Conservation (phyloP, 1,140 invertebrate species). For the Microplitis mediator region DNA sequence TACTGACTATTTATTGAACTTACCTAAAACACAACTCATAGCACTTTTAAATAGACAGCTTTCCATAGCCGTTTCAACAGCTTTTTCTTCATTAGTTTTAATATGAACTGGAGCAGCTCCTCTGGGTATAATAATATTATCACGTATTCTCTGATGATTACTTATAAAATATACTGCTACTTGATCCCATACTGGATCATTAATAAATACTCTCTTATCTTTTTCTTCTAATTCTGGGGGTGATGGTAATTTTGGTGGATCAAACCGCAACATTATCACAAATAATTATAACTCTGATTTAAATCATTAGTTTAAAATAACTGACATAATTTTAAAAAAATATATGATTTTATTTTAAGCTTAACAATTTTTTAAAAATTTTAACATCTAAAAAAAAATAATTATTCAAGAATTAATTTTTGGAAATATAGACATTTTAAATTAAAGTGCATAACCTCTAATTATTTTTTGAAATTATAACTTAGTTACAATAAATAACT, state of each 20-base stretch:
- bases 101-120: conserved; percentile 76
- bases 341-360: too few relatives aligned
- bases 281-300: too few relatives aligned
- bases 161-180: conserved; percentile 51
- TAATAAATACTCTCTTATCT: conserved; percentile 35
- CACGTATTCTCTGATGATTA: conserved; percentile 66
- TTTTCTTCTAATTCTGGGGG: background rate
- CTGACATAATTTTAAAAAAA: too few relatives aligned
- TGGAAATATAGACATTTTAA: too few relatives aligned
- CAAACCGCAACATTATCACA: background rate
- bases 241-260: conserved; percentile 21
- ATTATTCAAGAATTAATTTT: too few relatives aligned
- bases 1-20: conserved; percentile 34
- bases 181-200: conserved; percentile 47
- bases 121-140: conserved; percentile 83
- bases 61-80: conserved; percentile 85
- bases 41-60: conserved; percentile 91
- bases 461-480: too few relatives aligned
- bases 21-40: conserved; percentile 90
- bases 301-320: too few relatives aligned
- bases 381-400: too few relatives aligned
- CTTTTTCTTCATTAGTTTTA: conserved; percentile 86
- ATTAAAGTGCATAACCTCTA: too few relatives aligned
- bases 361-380: too few relatives aligned
- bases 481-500: too few relatives aligned